Conservation (phyloP, 2,797 vertebrate species). For the Selene dorsalis region DNA sequence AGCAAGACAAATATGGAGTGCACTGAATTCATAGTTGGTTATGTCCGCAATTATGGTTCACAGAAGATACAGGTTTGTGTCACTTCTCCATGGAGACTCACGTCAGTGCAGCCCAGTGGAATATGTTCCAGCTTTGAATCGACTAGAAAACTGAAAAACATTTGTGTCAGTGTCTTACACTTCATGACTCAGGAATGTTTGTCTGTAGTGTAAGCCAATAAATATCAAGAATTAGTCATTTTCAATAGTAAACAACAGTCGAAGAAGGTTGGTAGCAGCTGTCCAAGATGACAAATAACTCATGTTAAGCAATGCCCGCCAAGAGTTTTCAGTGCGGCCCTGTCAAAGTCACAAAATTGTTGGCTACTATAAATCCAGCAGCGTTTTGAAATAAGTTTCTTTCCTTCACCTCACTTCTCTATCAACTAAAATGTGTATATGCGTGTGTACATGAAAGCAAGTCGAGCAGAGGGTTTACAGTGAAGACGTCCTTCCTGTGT, state of each 20-base stretch:
- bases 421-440: not conserved
- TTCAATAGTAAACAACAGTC: conserved; percentile 68
- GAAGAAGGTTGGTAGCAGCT: conserved; percentile 58
- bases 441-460: not conserved
- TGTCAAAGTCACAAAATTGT: conserved; percentile 25
- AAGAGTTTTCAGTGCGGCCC: conserved; percentile 36
- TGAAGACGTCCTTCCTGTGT: conserved; percentile 17
- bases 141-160: conserved; percentile 30
- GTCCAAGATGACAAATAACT: conserved; percentile 57
- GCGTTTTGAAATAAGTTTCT: not conserved
- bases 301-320: conserved; percentile 42
- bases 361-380: conserved; percentile 17
- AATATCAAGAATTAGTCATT: conserved; percentile 69
- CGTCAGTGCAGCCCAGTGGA: not conserved
- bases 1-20: not conserved
- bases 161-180: conserved; percentile 39
- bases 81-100: not conserved
- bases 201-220: conserved; percentile 49
- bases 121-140: conserved; percentile 2
- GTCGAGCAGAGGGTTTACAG: conserved; percentile 8
- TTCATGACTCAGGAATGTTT: conserved; percentile 60
- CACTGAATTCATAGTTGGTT: conserved; percentile 1
- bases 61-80: not conserved
- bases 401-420: not conserved
- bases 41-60: not conserved